Conservation (phyloP, 1,140 invertebrate genomes). For the Brachionus sp. region DNA sequence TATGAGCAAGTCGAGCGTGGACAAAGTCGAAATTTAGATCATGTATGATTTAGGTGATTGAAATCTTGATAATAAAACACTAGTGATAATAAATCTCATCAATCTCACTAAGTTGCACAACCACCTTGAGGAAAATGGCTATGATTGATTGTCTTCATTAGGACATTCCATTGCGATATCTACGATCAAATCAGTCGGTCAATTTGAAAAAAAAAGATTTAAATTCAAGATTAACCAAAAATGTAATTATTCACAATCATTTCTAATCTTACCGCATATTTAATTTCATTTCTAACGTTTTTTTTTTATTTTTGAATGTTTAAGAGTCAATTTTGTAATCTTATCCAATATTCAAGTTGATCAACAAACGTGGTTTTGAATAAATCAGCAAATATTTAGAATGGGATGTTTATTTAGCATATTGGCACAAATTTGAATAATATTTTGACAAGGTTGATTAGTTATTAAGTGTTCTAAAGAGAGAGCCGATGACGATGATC, state of each 20-base stretch:
- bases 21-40: not conserved
- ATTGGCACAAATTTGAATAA: slow-evolving; percentile 2
- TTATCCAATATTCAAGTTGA: slow-evolving; percentile 1
- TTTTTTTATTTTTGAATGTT: not conserved
- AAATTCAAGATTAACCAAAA: not conserved
- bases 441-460: not conserved
- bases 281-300: slow-evolving; percentile 32
- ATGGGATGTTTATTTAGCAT: not conserved
- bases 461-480: not conserved
- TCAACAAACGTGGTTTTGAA: not conserved
- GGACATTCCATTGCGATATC: not conserved
- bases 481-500: not conserved
- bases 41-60: not conserved
- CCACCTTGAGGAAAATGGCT: not conserved
- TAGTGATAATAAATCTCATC: not conserved
- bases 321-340: not conserved
- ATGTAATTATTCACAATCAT: not conserved
- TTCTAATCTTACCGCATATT: not conserved
- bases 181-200: slow-evolving; percentile 19
- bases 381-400: not conserved
- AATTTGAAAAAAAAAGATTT: not conserved
- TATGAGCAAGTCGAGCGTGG: not conserved
- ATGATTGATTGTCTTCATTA: not conserved
- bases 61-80: not conserved
- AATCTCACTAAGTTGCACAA: not conserved